Evolutionary conservation across 2,113 vertebrate genomes (phyloP), one percentile per base, ranked within the genome.

Genomic region (Leptobrachium leishanense): DNA sequence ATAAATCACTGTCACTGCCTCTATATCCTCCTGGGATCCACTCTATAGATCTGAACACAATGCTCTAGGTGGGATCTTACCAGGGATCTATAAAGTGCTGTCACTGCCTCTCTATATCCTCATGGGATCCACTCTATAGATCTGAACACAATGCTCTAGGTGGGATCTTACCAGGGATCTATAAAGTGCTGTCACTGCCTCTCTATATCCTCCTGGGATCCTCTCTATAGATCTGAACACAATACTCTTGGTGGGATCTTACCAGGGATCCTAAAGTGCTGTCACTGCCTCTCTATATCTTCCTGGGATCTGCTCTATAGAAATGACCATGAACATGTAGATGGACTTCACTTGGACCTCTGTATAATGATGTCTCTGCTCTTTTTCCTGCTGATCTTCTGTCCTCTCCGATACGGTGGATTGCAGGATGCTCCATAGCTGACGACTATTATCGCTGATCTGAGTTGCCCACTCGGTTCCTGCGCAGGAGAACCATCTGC

Each of bases 401-500:
- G 20, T 31, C 20, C 20, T 31, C 20, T 31, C 20, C 20, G 20
- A 31, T 31, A 31, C 20, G 20, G 20, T 31, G 20, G 20, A 31
- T 31, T 31, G 20, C 20, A 31, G 20, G 20, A 31, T 31, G 20
- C 20, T 31, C 20, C 20, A 31, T 31, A 31, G 20, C 20, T 31
- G 20, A 31, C 20, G 20, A 31, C 20, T 31, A 31, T 31, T 31
- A 31, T 31, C 20, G 20, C 20, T 31, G 20, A 31, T 31, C 20
- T 31, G 66, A 42, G 40, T 57, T 68, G 65, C 75, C 15, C 12
- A 50, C 75, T 31, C n/a, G 1, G 20, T 43, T 43, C 43, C 57
- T 59, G 66, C 66, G 41, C 41, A 42, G 65, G 41, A 68, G 65
- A 67, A 57, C 75, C 75, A 77, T 77, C 75, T 77, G 75, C 75